Conservation (phyloP, 2,797 vertebrate species). For the Zalophus californianus region DNA sequence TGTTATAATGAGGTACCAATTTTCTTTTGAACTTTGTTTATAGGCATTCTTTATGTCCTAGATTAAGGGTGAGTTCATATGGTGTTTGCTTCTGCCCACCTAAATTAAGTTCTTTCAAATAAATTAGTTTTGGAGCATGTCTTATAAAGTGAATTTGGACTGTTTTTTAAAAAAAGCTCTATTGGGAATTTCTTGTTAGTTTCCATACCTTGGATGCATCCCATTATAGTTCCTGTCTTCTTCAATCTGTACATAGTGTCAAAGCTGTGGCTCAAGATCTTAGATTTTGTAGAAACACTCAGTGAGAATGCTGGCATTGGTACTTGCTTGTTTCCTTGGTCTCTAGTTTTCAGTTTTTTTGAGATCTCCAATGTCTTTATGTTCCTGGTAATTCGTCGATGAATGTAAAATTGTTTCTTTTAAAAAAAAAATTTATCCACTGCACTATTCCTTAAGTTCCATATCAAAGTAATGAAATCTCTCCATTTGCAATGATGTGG, state of each 20-base stretch:
- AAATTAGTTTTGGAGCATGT: not conserved
- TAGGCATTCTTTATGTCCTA: not conserved
- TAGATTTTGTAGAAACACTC: not conserved
- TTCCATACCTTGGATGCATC: not conserved
- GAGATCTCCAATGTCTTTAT: not conserved
- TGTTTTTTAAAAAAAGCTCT: not conserved
- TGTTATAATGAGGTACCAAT: not conserved
- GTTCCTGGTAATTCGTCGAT: not conserved
- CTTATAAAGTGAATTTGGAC: not conserved
- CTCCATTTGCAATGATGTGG: too few relatives aligned
- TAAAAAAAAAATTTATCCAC: not conserved
- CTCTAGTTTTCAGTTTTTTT: not conserved
- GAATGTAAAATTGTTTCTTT: not conserved
- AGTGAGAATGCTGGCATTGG: not conserved
- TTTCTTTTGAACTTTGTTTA: not conserved
- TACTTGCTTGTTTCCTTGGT: not conserved
- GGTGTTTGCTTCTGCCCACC: not conserved
- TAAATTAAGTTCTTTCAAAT: not conserved
- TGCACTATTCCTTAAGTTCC: too few relatives aligned
- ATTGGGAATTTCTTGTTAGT: not conserved
- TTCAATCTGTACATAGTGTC: not conserved
- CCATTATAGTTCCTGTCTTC: not conserved
- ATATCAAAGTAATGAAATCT: too few relatives aligned
- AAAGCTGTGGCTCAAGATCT: not conserved
- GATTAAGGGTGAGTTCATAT: not conserved